These are phyloP conservation scores for Paracanthobrama guichenoti DNA, from an alignment of 2,113 vertebrate genomes.

Conservation along the genomic window DNA sequence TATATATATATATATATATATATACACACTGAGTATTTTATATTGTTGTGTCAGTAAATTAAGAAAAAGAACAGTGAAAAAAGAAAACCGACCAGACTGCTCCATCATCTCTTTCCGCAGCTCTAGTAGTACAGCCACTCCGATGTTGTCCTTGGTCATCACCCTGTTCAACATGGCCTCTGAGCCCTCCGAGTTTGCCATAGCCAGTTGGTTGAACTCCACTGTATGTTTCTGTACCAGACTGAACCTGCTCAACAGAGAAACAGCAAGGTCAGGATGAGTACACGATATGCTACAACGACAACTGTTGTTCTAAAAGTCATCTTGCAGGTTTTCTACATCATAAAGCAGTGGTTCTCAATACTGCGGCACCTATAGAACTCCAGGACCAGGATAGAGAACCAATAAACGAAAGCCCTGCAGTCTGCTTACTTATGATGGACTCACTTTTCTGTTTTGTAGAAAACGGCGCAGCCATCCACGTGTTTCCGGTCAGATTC, in stretches of 20 bases:
- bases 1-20: too few relatives aligned
- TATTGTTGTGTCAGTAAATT: background rate
- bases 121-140: constrained; percentile 91
- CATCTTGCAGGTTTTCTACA: background rate
- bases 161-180: constrained; percentile 98
- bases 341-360: background rate
- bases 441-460: constrained; percentile 92
- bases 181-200: constrained; percentile 98
- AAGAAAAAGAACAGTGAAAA: background rate
- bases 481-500: constrained; percentile 97
- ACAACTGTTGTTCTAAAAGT: background rate
- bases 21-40: background rate
- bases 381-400: background rate
- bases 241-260: constrained; percentile 83
- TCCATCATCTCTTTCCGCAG: constrained; percentile 94
- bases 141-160: constrained; percentile 99
- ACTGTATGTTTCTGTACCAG: constrained; percentile 97
- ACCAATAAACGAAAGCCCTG: background rate
- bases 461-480: constrained; percentile 97
- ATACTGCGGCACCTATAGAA: background rate
- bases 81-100: constrained; percentile 84
- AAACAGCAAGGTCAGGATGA: background rate
- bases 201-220: constrained; percentile 98
- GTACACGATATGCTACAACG: background rate
- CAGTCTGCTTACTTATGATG: background rate